Base-by-base conservation (phyloP, 1,140 invertebrate species). In the Patella vulgata region DNA sequence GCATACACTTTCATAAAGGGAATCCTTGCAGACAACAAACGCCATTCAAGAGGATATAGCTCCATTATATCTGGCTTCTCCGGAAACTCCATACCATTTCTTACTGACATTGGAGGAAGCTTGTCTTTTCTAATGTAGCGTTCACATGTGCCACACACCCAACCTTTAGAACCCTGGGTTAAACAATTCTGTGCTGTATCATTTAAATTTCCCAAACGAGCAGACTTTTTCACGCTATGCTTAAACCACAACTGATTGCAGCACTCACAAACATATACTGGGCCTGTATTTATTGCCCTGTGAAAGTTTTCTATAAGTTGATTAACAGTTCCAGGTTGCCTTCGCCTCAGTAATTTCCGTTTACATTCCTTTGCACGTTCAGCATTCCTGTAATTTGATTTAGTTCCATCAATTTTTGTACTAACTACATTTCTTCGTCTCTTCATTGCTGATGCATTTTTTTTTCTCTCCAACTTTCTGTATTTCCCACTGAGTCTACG, bases 1-100 rank as follows among this genome's bases (percentile, higher is more conserved):
- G 50, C 44, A 28, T 64, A 44, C 11, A 73, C 56, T 59, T 73
- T 63, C 63, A 73, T 70, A 59, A 70, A 73, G 21, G 66, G 70
- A 6, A 73, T 66, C 17, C 61, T 6, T 52, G 59, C 48, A 28
- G 70, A 36, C 31, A 72, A 58, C 42, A 66, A 60, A 9, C 57
- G 33, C 55, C 64, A 63, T 63, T 69, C 70, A 12, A 65, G 40
- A 14, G 56, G 55, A 52, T 50, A 53, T n/a, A 72, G 31, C 6
- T 68, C 30, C 11, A 68, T 39, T 36, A 63, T 55, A n/a, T 14
- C 5, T 36, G 59, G 62, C 42, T 42, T 67, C 39, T 25, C n/a
- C 12, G 64, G 64, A 40, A 67, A 71, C 12, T 36, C 23, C 53
- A 71, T 58, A 14, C 61, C 58, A 54, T 71, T 71, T 1, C 31